Percentiles rank a stretch among this genome's conserved stretches.
These are phyloP conservation scores for Catharus bicknelli DNA, from an alignment of 2,113 vertebrate species.

Conservation along the genomic window DNA sequence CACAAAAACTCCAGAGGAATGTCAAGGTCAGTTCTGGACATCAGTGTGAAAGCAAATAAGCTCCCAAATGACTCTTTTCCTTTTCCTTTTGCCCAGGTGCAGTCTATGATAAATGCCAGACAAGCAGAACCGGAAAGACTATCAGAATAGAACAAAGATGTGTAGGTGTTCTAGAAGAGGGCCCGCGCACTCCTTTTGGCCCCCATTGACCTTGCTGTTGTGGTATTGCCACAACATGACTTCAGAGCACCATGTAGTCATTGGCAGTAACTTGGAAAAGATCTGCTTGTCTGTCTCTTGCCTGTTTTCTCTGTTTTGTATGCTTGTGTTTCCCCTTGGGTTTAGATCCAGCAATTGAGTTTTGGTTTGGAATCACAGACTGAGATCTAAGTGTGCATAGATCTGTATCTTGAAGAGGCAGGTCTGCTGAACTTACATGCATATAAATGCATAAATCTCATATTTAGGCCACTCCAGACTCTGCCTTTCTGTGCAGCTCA, in stretches of 20 bases:
- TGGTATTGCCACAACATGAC: not conserved
- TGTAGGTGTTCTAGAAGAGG: not conserved
- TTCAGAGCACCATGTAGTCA: not conserved
- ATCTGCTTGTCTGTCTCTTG: not conserved
- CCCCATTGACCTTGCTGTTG: not conserved
- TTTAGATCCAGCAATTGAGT: not conserved
- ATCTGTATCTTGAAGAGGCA: not conserved
- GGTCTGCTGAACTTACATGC: not conserved
- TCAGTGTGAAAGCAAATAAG: not conserved
- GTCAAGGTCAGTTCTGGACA: not conserved
- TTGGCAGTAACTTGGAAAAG: not conserved
- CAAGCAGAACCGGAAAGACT: not conserved
- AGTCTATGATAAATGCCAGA: conserved; percentile 41
- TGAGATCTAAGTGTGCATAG: not conserved
- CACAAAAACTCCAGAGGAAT: not conserved
- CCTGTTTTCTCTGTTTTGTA: not conserved
- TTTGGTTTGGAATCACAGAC: not conserved
- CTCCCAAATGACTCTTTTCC: not conserved
- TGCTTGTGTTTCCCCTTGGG: not conserved
- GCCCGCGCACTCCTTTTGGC: not conserved
- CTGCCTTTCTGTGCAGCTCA: not conserved
- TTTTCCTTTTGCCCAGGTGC: conserved; percentile 49
- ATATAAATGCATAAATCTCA: not conserved
- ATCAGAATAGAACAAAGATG: not conserved
- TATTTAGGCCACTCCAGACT: not conserved